Conservation (phyloP, 2,797 vertebrate genomes). For the Morelia viridis region DNA sequence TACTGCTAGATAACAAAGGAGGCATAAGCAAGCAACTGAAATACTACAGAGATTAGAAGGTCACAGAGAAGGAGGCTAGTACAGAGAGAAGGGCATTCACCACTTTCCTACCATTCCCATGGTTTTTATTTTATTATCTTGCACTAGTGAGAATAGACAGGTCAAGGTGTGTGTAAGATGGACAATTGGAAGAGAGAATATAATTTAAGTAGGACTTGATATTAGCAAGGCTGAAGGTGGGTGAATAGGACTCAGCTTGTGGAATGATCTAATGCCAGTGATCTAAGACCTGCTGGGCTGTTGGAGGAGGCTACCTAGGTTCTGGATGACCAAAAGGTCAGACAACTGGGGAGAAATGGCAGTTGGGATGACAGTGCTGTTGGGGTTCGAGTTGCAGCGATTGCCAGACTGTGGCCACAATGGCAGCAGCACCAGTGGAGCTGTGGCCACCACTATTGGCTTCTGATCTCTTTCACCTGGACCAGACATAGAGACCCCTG, state of each 20-base stretch:
- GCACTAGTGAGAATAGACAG: neutral
- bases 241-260: neutral
- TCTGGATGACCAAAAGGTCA: neutral
- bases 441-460: neutral
- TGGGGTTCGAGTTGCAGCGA: neutral
- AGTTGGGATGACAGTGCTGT: neutral
- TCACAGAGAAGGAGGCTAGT: neutral
- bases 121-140: neutral
- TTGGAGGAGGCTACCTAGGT: neutral
- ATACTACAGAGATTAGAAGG: neutral
- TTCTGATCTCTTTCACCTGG: neutral
- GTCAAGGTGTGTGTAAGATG: neutral
- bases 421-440: neutral
- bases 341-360: neutral
- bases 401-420: neutral
- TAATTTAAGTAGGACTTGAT: neutral
- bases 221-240: neutral
- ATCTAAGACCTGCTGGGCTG: neutral
- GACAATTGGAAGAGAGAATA: neutral
- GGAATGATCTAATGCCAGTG: neutral
- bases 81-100: neutral
- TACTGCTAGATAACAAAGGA: neutral
- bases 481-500: neutral
- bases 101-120: neutral
- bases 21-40: neutral